A percentile compares a stretch with the other conserved stretches of the same genome.
Evolutionary conservation across 2,888 invertebrate species (phyloP).

Genomic region (Cryptophagus acutangulus): DNA sequence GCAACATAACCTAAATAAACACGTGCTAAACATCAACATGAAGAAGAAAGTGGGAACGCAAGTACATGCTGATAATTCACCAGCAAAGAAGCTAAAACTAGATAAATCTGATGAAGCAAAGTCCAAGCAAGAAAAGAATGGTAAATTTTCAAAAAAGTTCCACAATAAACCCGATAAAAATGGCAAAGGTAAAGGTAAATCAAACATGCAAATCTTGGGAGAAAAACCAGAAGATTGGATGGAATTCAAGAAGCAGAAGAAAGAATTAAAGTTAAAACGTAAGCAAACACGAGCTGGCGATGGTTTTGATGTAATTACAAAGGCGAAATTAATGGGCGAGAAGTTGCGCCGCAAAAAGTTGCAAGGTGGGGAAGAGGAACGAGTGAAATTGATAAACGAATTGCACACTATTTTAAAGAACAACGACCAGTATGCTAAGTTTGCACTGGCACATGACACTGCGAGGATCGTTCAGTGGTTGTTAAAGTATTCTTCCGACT

Average conservation of each 20-base stretch:
- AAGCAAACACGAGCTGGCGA: conserved; percentile 54
- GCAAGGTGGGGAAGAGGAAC: conserved; percentile 55
- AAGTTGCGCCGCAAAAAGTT: conserved; percentile 48
- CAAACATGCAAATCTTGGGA: not conserved
- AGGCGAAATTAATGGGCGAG: conserved; percentile 59
- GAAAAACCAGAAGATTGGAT: conserved; percentile 60
- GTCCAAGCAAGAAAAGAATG: not conserved
- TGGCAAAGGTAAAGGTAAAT: conserved; percentile 4
- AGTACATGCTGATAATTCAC: too few species aligned
- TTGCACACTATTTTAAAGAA: conserved; percentile 59
- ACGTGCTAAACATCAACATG: too few species aligned
- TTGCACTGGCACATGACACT: conserved; percentile 81
- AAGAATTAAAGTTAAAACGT: conserved; percentile 61
- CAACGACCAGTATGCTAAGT: conserved; percentile 58
- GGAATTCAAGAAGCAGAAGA: conserved; percentile 70
- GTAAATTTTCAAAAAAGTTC: conserved; percentile 6
- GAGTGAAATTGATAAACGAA: conserved; percentile 56
- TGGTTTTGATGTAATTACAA: conserved; percentile 50
- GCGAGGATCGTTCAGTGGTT: conserved; percentile 86
- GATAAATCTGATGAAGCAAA: not conserved
- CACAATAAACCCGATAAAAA: conserved; percentile 10
- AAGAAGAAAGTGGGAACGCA: too few species aligned
- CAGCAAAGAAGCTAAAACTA: conserved; percentile 2
- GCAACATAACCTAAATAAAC: too few species aligned
- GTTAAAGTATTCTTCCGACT: conserved; percentile 64